Evolutionary conservation across 2,797 vertebrate genomes (phyloP), one percentile per base, ranked within the genome.

Genomic region (Sorex maritimensis): DNA sequence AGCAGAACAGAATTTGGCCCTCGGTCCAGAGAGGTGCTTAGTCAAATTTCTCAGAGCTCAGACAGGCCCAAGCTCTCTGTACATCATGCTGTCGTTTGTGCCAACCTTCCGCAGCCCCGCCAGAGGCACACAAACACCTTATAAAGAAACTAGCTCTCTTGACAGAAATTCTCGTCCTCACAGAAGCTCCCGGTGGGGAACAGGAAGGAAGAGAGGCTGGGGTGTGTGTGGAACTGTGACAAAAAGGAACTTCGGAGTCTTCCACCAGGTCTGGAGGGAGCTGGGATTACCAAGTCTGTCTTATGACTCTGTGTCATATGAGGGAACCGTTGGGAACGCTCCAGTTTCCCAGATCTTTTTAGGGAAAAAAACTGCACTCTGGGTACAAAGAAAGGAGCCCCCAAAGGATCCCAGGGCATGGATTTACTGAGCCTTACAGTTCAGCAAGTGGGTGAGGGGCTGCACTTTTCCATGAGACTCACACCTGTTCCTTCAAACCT

Each of bases 1-100:
- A 96, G 96, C 97, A 92, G 68, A 92, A 94, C 49, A 55, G 80
- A 82, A 93, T 84, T 93, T 96, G 95, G 97, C 96, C 91, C 77
- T 95, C 79, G 14, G n/a, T 90, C 0, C 17, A 75, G 92, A 96
- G 77, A 95, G 96, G 96, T 94, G 94, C 94, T 96, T 92, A 94
- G 95, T 90, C 91, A 86, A 94, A 95, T 95, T 95, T 94, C 93
- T 90, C 94, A 79, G 80, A 73, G 90, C 86, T 90, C 85, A 93
- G 77, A 44, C 85, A 93, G 77, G 38, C 73, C 81, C 82, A 63
- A 79, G 91, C 82, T 44, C 79, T 89, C 92, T 41, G 85, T 49
- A 73, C 82, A 82, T 92, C 90, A 81, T 1, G n/a, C 46, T 77
- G 71, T 61, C 15, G 65, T 68, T 8, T 38, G 55, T 75, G 91